Base-by-base conservation (phyloP, 2,113 vertebrate genomes). In the Fregata magnificens region DNA sequence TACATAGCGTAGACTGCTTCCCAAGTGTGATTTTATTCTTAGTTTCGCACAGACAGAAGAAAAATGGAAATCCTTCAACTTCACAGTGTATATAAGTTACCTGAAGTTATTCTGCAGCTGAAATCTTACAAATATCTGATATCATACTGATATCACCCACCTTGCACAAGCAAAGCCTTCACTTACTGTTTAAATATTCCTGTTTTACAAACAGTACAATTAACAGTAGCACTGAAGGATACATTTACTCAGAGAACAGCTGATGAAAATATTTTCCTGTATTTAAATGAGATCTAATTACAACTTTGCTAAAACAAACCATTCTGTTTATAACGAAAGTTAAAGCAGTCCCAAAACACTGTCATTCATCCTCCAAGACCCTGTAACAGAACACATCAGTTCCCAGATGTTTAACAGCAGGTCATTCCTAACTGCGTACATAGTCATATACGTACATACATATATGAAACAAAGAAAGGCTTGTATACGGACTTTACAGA, bases 1-100 rank as follows among this genome's bases (percentile, higher is more conserved):
- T 66, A 31, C 24, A 34, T 20, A 61, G 16, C 55, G 67, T 38
- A 65, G 42, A 82, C 20, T 66, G 70, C 47, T 69, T 55, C 61
- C 86, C 34, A 85, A 72, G 38, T 40, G 24, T 62, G 85, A 82
- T 69, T 97, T 95, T 92, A 93, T 82, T 95, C 52, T 78, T 52
- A 20, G 31, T 79, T 94, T 94, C 5, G 5, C 72, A 85, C 15
- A 55, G 58, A 52, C 55, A 62, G 34, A 91, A 83, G 21, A 66
- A 81, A 69, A 19, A 82, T 16, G 31, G 38, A 85, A 93, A 91
- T 25, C 13, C 42, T 79, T 65, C 69, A 63, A 9, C 36, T 79
- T 88, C 77, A 93, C 72, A 69, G 53, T 16, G 12, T 79, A 13
- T 56, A 4, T 32, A 59, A 63, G 40, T 29, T 32, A 62, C 2